These are phyloP conservation scores for Calameuta idolon DNA, from an alignment of 2,888 invertebrate species.

Conservation along the genomic window DNA sequence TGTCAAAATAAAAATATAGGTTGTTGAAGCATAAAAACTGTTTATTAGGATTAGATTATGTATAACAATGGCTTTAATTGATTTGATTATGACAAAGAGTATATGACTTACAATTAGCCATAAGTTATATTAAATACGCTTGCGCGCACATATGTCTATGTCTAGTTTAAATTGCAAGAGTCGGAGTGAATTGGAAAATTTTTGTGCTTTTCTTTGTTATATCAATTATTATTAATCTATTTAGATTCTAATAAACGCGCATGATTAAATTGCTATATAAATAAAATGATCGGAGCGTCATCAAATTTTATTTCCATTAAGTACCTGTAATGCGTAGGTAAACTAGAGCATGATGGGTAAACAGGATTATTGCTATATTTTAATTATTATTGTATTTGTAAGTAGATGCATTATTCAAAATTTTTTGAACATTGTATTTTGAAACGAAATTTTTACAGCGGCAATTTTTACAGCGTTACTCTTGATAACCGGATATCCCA, in stretches of 20 bases:
- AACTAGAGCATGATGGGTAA: not conserved
- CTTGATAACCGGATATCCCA: constrained; percentile 15
- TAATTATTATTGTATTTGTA: not conserved
- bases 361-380: not conserved
- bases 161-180: not conserved
- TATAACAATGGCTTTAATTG: too few relatives aligned
- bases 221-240: not conserved
- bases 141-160: not conserved
- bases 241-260: not conserved
- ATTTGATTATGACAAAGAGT: too few relatives aligned
- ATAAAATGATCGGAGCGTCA: not conserved
- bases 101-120: not conserved
- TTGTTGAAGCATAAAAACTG: too few relatives aligned
- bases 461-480: not conserved
- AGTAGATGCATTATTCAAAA: not conserved
- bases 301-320: not conserved
- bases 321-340: not conserved
- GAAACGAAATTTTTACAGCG: not conserved
- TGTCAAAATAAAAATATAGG: too few relatives aligned
- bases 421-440: not conserved
- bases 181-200: not conserved
- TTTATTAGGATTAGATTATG: too few relatives aligned
- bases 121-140: not conserved
- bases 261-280: not conserved
- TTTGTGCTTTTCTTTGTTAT: not conserved